These are phyloP conservation scores for Nineta flava DNA, from an alignment of 2,888 invertebrate species.

Conservation along the genomic window DNA sequence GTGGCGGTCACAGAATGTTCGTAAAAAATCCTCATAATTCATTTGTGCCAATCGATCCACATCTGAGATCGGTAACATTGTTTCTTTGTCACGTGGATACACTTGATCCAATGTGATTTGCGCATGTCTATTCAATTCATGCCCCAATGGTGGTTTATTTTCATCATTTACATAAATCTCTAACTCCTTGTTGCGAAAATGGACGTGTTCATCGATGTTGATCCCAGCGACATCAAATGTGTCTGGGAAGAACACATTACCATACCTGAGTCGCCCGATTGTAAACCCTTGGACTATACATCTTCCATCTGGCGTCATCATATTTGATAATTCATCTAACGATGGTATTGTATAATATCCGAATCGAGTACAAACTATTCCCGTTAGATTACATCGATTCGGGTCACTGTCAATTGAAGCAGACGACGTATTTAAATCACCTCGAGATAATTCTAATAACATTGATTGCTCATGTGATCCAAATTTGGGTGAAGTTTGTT, in stretches of 20 bases:
- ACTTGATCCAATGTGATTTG: constrained; percentile 86
- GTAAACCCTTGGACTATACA: constrained; percentile 79
- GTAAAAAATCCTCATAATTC: constrained; percentile 74
- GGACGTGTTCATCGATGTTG: constrained; percentile 77
- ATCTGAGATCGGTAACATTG: constrained; percentile 63
- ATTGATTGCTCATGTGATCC: too few species aligned
- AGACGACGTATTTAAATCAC: neutral
- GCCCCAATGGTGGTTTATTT: constrained; percentile 74
- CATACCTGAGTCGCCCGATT: constrained; percentile 78
- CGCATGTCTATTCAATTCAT: constrained; percentile 77
- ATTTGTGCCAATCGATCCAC: constrained; percentile 58
- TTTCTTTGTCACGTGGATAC: constrained; percentile 82
- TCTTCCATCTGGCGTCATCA: constrained; percentile 54
- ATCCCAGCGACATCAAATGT: constrained; percentile 70
- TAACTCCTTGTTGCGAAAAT: constrained; percentile 87
- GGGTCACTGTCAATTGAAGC: neutral
- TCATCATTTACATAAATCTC: constrained; percentile 85
- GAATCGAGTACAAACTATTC: constrained; percentile 32
- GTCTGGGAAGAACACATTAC: constrained; percentile 75
- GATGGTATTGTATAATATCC: constrained; percentile 89
- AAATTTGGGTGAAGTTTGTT: too few species aligned
- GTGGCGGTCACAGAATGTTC: constrained; percentile 70
- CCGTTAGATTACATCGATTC: neutral
- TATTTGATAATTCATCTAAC: constrained; percentile 60
- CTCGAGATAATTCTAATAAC: neutral